Evolutionary conservation across 2,797 vertebrate species (phyloP).

Genomic region (Sternotherus odoratus): DNA sequence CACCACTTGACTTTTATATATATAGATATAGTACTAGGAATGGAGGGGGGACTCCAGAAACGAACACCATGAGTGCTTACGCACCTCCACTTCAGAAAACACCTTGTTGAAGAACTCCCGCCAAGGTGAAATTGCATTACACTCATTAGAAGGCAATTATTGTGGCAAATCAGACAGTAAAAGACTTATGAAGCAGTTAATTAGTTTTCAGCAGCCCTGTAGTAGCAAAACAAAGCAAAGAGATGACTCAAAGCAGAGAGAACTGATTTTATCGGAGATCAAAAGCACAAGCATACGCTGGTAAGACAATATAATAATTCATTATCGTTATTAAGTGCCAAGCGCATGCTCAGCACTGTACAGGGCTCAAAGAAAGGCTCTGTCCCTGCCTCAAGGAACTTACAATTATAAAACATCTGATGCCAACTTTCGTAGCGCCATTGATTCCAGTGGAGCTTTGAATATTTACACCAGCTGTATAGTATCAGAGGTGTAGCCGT

Average conservation of each 20-base stretch:
- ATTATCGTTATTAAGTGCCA: background rate
- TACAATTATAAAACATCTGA: background rate
- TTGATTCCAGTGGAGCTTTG: background rate
- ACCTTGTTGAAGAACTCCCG: background rate
- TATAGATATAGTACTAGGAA: too few relatives aligned
- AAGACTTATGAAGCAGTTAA: slow-evolving; percentile 39
- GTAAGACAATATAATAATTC: background rate
- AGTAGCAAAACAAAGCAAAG: slow-evolving; percentile 12
- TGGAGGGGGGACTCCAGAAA: rapidly evolving
- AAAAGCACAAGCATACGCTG: background rate
- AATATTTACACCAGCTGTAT: background rate
- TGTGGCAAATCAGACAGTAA: background rate
- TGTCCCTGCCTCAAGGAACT: background rate
- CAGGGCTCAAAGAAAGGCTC: background rate
- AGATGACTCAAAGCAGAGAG: slow-evolving; percentile 18
- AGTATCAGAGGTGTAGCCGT: too few relatives aligned
- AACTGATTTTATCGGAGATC: background rate
- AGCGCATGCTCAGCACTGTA: background rate
- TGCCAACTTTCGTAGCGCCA: background rate
- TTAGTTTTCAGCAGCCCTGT: slow-evolving; percentile 53
- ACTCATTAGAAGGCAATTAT: slow-evolving; percentile 61
- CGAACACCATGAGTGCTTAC: background rate
- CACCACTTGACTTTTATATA: too few relatives aligned
- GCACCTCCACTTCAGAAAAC: background rate
- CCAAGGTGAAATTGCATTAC: background rate